Conservation (phyloP, 2,113 vertebrate genomes). For the Salminus brasiliensis region DNA sequence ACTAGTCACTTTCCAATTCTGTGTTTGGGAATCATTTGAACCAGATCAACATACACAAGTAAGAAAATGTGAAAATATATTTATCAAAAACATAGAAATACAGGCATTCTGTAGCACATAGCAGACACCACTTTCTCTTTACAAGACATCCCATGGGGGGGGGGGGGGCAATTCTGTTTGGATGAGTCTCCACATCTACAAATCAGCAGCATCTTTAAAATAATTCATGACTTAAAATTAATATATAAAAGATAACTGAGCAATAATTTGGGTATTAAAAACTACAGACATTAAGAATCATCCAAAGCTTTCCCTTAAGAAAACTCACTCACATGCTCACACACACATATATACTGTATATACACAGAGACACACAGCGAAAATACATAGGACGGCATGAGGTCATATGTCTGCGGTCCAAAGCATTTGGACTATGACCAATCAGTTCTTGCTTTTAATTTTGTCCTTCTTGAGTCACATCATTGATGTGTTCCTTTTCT, state of each 20-base stretch:
- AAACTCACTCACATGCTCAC: not conserved
- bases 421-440: not conserved
- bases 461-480: not conserved
- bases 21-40: not conserved
- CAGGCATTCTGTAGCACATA: not conserved
- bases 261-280: not conserved
- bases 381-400: not conserved
- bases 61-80: conserved; percentile 2
- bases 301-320: not conserved
- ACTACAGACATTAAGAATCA: not conserved
- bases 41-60: not conserved
- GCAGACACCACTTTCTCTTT: not conserved
- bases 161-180: too few species aligned
- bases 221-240: not conserved
- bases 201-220: too few species aligned
- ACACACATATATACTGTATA: not conserved
- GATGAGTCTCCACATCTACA: not conserved
- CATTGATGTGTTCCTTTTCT: not conserved
- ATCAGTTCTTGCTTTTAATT: not conserved
- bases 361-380: not conserved
- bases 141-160: not conserved
- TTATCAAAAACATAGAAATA: not conserved
- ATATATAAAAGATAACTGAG: not conserved
- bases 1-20: too few species aligned
- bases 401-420: not conserved